Evolutionary conservation across 2,797 vertebrate genomes (phyloP), one percentile per base, ranked within the genome.

Genomic region (Uromys caudimaculatus): DNA sequence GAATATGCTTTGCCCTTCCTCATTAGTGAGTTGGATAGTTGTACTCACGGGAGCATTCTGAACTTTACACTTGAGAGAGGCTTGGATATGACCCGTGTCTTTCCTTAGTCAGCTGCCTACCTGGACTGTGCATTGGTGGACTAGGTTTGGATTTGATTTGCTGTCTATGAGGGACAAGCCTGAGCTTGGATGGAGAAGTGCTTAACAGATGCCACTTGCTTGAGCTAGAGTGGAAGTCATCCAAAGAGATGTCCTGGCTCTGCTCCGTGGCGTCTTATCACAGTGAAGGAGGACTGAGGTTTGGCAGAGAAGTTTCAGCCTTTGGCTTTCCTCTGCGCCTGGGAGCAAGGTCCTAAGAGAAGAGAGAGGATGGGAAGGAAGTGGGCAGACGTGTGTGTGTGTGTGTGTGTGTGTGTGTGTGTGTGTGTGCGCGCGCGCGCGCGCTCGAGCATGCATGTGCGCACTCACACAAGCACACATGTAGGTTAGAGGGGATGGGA

Each of bases 21-120:
- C 50, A 23, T 89, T 73, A 71, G 16, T 64, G 89, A 96, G 62
- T 86, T 56, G 81, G 94, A 54, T 86, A 54, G 93, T 79, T 67
- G 50, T 44, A 27, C 54, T 67, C 81, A 32, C 17, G 52, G 56
- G 50, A 86, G 38, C 29, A 41, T 64, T 95, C 86, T 60, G 60
- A 85, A 94, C 81, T 60, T 78, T 52, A 24, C 16, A 21, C 38
- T 44, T 94, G 56, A 89, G 50, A 38, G n/a, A 38, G 44, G 35
- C 44, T 69, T 91, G 38, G 76, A 13, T 23, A 27, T 88, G 75
- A 77, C 83, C 71, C 71, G 11, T 47, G 10, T 69, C 27, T 95
- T 92, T 90, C 23, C 69, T 67, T 94, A 38, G 76, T 23, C 71
- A n/a, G 16, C 41, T 52, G 16, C 67, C 56, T 47, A 50, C 35